These are phyloP conservation scores for Tridacna crocea DNA, from an alignment of 2,888 invertebrate genomes.

Conservation along the genomic window DNA sequence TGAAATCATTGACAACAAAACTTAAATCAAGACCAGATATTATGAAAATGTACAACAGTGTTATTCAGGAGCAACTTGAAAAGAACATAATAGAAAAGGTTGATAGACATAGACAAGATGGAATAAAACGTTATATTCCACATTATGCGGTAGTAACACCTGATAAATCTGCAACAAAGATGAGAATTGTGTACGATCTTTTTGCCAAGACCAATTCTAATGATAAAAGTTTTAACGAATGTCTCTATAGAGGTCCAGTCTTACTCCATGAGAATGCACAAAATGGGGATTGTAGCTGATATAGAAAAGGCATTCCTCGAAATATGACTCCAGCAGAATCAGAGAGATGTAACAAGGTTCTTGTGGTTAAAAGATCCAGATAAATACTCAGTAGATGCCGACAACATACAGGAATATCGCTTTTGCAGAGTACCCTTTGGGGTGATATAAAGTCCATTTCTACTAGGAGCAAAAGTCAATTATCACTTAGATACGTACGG, in stretches of 20 bases:
- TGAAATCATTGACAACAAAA: not conserved
- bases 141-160: not conserved
- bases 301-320: too few species aligned
- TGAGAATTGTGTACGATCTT: slow-evolving; percentile 2
- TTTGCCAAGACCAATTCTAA: not conserved
- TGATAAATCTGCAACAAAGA: not conserved
- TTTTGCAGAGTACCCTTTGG: slow-evolving; percentile 17
- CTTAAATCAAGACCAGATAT: slow-evolving; percentile 1
- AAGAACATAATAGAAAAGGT: slow-evolving; percentile 7
- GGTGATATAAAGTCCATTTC: too few species aligned
- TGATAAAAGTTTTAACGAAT: too few species aligned
- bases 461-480: slow-evolving; percentile 9
- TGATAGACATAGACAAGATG: not conserved
- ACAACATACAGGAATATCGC: slow-evolving; percentile 1
- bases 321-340: not conserved
- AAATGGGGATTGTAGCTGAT: too few species aligned
- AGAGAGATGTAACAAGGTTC: slow-evolving; percentile 22
- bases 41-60: slow-evolving; percentile 7
- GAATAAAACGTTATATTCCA: not conserved
- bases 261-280: not conserved
- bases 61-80: slow-evolving; percentile 3
- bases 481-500: not conserved
- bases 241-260: not conserved
- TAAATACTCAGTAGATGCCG: not conserved
- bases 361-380: not conserved